Percentiles rank a stretch among this genome's conserved stretches.
phyloP scores from a whole-genome alignment of 2,797 vertebrate species.

The Perodicticus potto region DNA sequence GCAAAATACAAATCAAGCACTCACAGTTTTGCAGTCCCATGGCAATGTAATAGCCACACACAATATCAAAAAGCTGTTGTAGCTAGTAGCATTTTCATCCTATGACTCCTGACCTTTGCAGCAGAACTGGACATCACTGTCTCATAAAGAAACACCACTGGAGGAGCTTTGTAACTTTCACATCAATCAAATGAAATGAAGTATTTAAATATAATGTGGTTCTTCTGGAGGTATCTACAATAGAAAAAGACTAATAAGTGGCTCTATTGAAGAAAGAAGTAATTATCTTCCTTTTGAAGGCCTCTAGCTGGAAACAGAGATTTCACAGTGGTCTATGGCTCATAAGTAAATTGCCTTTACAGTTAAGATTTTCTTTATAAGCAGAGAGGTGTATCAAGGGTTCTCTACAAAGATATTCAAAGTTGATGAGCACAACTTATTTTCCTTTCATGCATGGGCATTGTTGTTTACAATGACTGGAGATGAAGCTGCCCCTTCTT shows the following conservation, averaged over 20 bases:
- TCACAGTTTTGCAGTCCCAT: background rate
- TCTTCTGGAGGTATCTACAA: background rate
- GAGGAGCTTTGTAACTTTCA: background rate
- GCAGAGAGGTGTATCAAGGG: background rate
- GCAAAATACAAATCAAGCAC: background rate
- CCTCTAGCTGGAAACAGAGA: background rate
- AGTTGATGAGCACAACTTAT: background rate
- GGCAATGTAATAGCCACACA: background rate
- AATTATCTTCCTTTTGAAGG: conserved; percentile 3
- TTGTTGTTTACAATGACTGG: conserved; percentile 26
- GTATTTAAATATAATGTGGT: background rate
- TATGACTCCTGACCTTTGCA: background rate
- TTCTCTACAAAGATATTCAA: conserved; percentile 7
- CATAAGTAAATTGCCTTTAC: background rate
- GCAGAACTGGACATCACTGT: background rate
- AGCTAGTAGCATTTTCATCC: background rate
- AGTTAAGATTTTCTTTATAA: background rate
- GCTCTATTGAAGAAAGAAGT: background rate
- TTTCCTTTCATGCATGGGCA: background rate
- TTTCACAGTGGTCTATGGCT: background rate
- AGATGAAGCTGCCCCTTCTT: background rate
- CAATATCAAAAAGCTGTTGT: conserved; percentile 12
- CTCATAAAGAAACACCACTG: conserved; percentile 22
- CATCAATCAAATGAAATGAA: conserved; percentile 57
- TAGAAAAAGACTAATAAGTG: background rate